These are phyloP conservation scores for Heliconius hewitsoni DNA, from an alignment of 1,140 invertebrate species.

Conservation along the genomic window DNA sequence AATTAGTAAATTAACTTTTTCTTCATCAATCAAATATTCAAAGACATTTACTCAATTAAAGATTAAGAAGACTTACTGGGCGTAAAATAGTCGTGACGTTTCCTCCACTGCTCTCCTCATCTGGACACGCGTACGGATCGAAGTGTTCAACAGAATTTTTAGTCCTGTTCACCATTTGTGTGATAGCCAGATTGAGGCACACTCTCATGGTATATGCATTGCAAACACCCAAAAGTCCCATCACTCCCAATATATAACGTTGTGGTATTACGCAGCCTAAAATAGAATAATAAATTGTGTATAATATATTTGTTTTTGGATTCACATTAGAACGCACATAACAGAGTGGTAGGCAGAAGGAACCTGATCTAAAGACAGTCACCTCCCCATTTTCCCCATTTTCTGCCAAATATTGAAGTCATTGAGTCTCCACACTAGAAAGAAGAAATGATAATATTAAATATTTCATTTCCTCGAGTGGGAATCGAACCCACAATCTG, in stretches of 20 bases:
- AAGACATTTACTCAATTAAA: not conserved
- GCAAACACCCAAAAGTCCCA: slow-evolving; percentile 91
- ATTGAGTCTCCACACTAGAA: too few species aligned
- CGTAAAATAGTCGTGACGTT: slow-evolving; percentile 38
- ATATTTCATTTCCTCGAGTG: too few species aligned
- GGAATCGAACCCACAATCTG: too few species aligned
- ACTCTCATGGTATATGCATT: slow-evolving; percentile 94
- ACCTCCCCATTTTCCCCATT: too few species aligned
- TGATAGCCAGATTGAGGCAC: slow-evolving; percentile 93
- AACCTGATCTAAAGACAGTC: too few species aligned
- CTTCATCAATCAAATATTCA: not conserved
- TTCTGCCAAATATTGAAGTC: too few species aligned
- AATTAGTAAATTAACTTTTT: not conserved
- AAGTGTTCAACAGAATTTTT: slow-evolving; percentile 38
- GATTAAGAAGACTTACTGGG: not conserved
- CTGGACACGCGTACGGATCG: slow-evolving; percentile 58
- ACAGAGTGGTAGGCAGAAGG: too few species aligned
- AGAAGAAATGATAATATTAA: too few species aligned
- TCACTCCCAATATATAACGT: slow-evolving; percentile 88
- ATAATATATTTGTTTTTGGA: too few species aligned
- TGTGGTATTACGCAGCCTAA: slow-evolving; percentile 85
- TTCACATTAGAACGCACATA: too few species aligned
- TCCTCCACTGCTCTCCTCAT: slow-evolving; percentile 42
- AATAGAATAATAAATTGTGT: slow-evolving; percentile 28
- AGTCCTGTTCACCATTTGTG: slow-evolving; percentile 87